Evolutionary conservation across 64 coral and sea anemone genomes (phyloP).

Genomic region (Stichodactyla helianthus): DNA sequence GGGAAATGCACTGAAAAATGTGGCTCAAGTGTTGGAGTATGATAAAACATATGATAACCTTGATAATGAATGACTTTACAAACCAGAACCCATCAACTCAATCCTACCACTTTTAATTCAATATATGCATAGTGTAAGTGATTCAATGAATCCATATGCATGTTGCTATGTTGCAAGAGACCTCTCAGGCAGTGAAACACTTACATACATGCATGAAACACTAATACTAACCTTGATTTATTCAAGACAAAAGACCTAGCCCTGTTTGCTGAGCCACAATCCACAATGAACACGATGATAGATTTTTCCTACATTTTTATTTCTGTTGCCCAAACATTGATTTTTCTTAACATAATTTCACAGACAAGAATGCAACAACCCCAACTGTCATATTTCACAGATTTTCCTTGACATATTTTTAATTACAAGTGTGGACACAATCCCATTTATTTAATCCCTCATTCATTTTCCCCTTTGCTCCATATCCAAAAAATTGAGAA

Average conservation of each 20-base stretch:
- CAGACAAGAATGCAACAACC: background rate
- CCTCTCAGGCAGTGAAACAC: too few species aligned
- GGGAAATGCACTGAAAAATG: too few species aligned
- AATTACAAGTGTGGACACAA: background rate
- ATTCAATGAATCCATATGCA: too few species aligned
- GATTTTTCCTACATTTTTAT: background rate
- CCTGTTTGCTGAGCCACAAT: conserved; percentile 1
- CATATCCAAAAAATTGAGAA: background rate
- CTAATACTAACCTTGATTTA: background rate
- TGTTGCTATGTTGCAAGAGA: too few species aligned
- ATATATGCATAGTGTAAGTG: too few species aligned
- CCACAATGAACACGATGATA: background rate
- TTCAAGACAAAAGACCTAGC: background rate
- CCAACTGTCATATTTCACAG: background rate
- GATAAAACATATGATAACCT: too few species aligned
- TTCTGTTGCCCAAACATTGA: background rate
- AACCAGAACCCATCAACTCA: too few species aligned
- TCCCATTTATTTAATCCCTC: background rate
- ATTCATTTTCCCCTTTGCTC: background rate
- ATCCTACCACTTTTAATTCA: too few species aligned
- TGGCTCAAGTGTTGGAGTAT: too few species aligned
- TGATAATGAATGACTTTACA: too few species aligned
- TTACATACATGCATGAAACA: background rate
- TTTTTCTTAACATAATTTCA: background rate
- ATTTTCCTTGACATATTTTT: background rate